Evolutionary conservation across 2,113 vertebrate genomes (phyloP), one percentile per base, ranked within the genome.

Genomic region (Phainopepla nitens): DNA sequence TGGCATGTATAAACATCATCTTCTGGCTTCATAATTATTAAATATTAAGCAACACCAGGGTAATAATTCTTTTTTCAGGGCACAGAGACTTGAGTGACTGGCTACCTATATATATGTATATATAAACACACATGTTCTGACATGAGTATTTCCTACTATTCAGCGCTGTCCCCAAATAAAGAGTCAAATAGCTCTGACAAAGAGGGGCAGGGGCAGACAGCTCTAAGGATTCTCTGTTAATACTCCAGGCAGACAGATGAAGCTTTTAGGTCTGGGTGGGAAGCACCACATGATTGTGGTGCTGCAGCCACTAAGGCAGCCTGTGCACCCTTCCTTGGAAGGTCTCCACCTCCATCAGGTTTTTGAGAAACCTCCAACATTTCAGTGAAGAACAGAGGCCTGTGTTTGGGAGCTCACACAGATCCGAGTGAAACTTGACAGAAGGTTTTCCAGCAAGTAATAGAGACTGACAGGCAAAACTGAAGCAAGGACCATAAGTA

Each of bases 81-180:
- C 41, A 47, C 1, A 0, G 17, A 36, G 18, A 28, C 9, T 60
- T 29, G 5, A 81, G 39, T 1, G 0, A 35, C 8, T n/a, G 21
- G 18, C 22, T 58, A 16, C 23, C 20, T 6, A 19, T 4, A 3
- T 39, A 12, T 33, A 6, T 35, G 7, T 12, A 11, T 7, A 21
- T 18, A 7, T 27, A 15, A 15, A 19, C 4, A 24, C 19, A 25
- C 2, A 25, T 47, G 44, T 31, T 91, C 49, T 76, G 56, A 61
- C 22, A 29, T 3, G 11, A 75, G 19, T 3, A 45, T 39, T 5
- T 61, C n/a, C 24, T 29, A 33, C 12, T 25, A 41, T 16, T 50
- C 61, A 51, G 27, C 1, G 3, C 6, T 21, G 5, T 9, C 5
- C n/a, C 6, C 60, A 75, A 54, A 88, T 28, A 68, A 79, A 68